Conservation (phyloP, 2,888 invertebrate species). For the Melinaea menophilus region DNA sequence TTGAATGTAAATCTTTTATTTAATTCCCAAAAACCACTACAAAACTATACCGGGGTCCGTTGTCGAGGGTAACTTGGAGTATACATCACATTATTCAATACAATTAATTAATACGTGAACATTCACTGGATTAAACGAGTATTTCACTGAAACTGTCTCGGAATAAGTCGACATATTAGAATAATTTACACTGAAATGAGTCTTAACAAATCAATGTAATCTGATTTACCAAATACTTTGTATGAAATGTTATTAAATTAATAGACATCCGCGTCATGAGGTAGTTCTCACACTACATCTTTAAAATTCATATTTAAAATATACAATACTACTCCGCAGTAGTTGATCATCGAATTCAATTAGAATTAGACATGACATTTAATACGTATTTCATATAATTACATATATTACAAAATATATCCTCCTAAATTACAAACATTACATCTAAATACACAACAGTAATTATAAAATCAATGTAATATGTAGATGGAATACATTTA, state of each 20-base stretch:
- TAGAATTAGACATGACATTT: not conserved
- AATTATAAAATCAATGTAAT: constrained; percentile 1
- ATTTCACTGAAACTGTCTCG: constrained; percentile 8
- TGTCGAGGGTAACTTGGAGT: constrained; percentile 58
- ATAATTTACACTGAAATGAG: no score
- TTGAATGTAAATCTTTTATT: constrained; percentile 53
- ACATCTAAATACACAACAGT: not conserved
- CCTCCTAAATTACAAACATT: not conserved
- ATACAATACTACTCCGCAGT: constrained; percentile 17
- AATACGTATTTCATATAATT: not conserved
- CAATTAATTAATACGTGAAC: constrained; percentile 38
- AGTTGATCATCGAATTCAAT: not conserved
- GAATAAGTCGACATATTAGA: no score
- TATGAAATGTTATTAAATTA: not conserved
- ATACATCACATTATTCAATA: not conserved
- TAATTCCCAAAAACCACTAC: constrained; percentile 74
- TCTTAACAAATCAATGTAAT: no score
- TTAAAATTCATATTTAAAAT: constrained; percentile 15
- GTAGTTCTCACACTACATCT: not conserved
- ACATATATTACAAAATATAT: constrained; percentile 2
- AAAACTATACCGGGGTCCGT: constrained; percentile 72
- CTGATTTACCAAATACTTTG: not conserved
- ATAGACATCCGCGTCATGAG: not conserved
- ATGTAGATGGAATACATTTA: not conserved
- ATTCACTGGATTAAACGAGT: constrained; percentile 43